Percentiles rank a stretch among this genome's conserved stretches.
Conservation (phyloP, 2,888 invertebrate genomes). For the Drosophila yooni region DNA sequence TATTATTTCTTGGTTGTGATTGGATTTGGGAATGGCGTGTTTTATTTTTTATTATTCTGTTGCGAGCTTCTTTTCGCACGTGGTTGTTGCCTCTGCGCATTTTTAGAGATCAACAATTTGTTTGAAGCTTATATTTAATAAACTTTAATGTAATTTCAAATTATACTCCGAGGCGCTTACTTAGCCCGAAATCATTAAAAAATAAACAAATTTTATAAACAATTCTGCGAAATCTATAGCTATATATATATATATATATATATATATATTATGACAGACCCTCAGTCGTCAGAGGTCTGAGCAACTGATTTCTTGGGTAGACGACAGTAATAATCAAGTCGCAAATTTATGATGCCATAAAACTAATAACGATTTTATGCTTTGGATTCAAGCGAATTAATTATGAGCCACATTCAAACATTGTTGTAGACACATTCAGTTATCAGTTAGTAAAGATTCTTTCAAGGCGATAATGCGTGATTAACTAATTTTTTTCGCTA, state of each 20-base stretch:
- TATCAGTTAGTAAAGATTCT: constrained; percentile 29
- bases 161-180: neutral
- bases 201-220: neutral
- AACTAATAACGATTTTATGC: neutral
- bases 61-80: constrained; percentile 32
- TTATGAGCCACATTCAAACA: constrained; percentile 12
- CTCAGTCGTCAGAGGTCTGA: neutral
- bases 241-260: too few species aligned
- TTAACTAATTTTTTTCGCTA: neutral
- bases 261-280: neutral
- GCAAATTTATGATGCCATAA: neutral
- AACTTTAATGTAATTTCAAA: neutral
- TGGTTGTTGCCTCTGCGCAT: constrained; percentile 38
- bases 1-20: constrained; percentile 11
- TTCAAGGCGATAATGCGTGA: neutral
- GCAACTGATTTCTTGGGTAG: neutral
- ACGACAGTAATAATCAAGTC: neutral
- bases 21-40: constrained; percentile 42
- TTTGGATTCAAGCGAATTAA: constrained; percentile 7
- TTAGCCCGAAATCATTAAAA: neutral
- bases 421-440: neutral
- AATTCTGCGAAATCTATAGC: neutral
- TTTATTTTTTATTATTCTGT: constrained; percentile 9
- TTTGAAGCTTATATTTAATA: neutral
- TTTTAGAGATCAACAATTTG: neutral